phyloP scores from a whole-genome alignment of 2,888 invertebrate species.

The Cheilosia grossa region DNA sequence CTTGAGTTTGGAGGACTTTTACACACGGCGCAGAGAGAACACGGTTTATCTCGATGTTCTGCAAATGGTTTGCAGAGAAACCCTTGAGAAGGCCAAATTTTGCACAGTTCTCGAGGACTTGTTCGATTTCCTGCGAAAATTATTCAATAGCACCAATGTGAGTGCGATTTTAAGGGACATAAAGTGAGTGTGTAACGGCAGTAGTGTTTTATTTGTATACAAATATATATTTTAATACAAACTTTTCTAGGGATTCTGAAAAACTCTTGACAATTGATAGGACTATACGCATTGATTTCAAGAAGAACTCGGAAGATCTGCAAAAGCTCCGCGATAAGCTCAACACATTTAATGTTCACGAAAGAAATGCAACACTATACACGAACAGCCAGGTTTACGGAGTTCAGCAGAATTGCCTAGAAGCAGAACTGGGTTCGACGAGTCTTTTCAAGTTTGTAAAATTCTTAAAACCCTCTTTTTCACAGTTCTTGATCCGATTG shows the following conservation, averaged over 20 bases:
- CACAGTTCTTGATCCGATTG: constrained; percentile 56
- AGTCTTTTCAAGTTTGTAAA: background rate
- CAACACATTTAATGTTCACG: constrained; percentile 34
- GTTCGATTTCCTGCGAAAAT: background rate
- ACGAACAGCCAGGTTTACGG: constrained; percentile 27
- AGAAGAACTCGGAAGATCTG: background rate
- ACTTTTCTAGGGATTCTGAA: constrained; percentile 7
- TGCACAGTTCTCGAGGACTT: constrained; percentile 48
- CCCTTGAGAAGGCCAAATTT: constrained; percentile 27
- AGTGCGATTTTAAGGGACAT: constrained; percentile 20
- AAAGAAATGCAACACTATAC: constrained; percentile 25
- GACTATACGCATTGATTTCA: background rate
- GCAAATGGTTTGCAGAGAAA: background rate
- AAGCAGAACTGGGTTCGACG: constrained; percentile 28
- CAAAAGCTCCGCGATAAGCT: constrained; percentile 31
- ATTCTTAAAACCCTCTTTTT: background rate
- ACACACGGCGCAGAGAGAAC: background rate
- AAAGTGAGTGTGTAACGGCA: constrained; percentile 1
- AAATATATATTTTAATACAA: background rate
- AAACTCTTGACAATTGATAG: constrained; percentile 24
- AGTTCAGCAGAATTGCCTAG: constrained; percentile 37
- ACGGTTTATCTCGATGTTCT: constrained; percentile 8
- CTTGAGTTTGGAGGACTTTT: constrained; percentile 3
- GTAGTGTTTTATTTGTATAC: no score
- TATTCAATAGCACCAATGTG: constrained; percentile 6